Conservation (phyloP, 30 jellyfish, hydroid and myxozoan genomes). For the Nemopilema nomurai region DNA sequence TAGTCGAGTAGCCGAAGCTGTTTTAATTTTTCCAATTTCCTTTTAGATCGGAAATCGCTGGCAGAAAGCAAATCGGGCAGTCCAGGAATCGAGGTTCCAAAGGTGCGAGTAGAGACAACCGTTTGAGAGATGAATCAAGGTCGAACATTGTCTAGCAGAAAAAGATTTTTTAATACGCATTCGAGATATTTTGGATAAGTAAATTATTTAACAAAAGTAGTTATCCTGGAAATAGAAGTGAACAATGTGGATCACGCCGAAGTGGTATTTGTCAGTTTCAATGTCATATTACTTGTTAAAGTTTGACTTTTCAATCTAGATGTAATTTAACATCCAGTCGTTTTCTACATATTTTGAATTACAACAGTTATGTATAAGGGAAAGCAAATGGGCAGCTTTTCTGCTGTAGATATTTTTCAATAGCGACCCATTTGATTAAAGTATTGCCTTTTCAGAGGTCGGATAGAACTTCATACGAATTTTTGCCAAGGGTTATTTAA, state of each 20-base stretch:
- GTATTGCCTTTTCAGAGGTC: not conserved
- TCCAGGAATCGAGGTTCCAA: too few relatives aligned
- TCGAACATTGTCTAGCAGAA: not conserved
- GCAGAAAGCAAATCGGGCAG: not conserved
- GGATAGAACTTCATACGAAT: not conserved
- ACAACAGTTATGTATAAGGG: not conserved
- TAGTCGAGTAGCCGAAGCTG: not conserved
- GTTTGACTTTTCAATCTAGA: not conserved
- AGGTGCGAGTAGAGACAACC: constrained; percentile 28
- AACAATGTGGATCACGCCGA: too few relatives aligned
- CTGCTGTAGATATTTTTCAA: not conserved
- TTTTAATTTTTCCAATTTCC: not conserved
- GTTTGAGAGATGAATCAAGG: not conserved
- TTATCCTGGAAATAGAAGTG: too few relatives aligned
- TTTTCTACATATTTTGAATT: too few relatives aligned
- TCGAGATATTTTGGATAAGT: not conserved
- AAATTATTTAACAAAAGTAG: too few relatives aligned
- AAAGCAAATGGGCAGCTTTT: not conserved
- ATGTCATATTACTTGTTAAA: too few relatives aligned
- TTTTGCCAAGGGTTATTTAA: not conserved
- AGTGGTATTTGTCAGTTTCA: too few relatives aligned
- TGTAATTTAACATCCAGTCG: not conserved
- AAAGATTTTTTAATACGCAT: not conserved
- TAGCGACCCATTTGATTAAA: not conserved
- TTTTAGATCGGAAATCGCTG: constrained; percentile 1